These are phyloP conservation scores for Vulpes vulpes DNA, from an alignment of 2,113 vertebrate genomes.

Conservation along the genomic window DNA sequence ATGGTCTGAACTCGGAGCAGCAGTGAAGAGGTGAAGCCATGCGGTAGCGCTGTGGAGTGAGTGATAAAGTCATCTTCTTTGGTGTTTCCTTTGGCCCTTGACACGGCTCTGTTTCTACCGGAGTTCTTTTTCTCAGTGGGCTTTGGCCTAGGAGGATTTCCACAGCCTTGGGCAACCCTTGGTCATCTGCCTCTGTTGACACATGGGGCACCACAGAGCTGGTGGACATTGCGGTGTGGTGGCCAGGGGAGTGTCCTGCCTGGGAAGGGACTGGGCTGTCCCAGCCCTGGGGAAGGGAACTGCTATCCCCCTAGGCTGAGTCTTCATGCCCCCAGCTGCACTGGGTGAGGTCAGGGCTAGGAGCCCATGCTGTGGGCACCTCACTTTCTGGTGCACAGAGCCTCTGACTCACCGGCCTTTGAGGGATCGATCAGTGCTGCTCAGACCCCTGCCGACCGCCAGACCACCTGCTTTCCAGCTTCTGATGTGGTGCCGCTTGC, in stretches of 20 bases:
- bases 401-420: not conserved
- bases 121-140: not conserved
- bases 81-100: not conserved
- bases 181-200: not conserved
- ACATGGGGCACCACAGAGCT: accelerated
- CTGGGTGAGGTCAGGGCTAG: accelerated
- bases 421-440: not conserved
- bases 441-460: accelerated
- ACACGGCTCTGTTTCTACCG: not conserved
- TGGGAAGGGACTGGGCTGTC: not conserved
- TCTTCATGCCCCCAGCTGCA: accelerated
- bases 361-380: accelerated
- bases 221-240: accelerated
- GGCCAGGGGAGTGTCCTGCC: no score
- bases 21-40: accelerated
- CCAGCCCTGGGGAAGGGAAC: not conserved
- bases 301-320: accelerated
- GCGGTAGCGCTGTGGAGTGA: not conserved
- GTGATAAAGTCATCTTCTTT: not conserved
- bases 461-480: accelerated
- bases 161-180: not conserved
- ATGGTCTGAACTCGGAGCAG: accelerated
- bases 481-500: accelerated
- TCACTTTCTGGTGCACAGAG: not conserved
- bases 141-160: not conserved